phyloP scores from a whole-genome alignment of 2,113 vertebrate genomes.

The Caranx melampygus region DNA sequence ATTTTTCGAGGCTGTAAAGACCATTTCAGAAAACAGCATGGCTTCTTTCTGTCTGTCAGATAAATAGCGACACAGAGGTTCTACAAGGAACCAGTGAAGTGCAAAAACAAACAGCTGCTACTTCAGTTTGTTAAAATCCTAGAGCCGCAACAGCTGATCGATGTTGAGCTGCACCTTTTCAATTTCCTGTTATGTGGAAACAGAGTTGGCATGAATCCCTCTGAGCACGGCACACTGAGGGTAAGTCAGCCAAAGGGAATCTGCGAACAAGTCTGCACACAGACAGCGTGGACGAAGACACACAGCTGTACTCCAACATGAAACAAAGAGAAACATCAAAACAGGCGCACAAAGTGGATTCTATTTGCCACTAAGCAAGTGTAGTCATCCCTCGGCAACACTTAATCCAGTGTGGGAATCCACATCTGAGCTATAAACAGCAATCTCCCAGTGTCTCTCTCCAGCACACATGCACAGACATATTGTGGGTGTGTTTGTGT shows the following conservation, averaged over 20 bases:
- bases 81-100: neutral
- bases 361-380: neutral
- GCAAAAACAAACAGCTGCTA: neutral
- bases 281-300: conserved; percentile 1
- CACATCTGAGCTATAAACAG: conserved; percentile 44
- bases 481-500: conserved; percentile 33
- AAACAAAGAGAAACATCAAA: conserved; percentile 8
- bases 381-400: conserved; percentile 7
- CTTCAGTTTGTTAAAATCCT: conserved; percentile 7
- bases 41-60: neutral
- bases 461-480: conserved; percentile 30
- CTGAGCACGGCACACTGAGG: neutral
- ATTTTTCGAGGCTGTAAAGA: conserved; percentile 26
- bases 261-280: conserved; percentile 27
- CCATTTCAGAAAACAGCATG: conserved; percentile 1
- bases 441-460: conserved; percentile 8
- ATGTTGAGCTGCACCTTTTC: conserved; percentile 12
- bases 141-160: conserved; percentile 1
- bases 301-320: neutral
- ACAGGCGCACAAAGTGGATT: conserved; percentile 14
- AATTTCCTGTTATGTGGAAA: conserved; percentile 15
- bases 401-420: conserved; percentile 37
- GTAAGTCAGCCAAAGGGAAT: neutral
- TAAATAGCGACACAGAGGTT: neutral
- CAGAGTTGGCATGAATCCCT: conserved; percentile 1